Base-by-base conservation (phyloP, 2,888 invertebrate species). In the Campoletis raptor region DNA sequence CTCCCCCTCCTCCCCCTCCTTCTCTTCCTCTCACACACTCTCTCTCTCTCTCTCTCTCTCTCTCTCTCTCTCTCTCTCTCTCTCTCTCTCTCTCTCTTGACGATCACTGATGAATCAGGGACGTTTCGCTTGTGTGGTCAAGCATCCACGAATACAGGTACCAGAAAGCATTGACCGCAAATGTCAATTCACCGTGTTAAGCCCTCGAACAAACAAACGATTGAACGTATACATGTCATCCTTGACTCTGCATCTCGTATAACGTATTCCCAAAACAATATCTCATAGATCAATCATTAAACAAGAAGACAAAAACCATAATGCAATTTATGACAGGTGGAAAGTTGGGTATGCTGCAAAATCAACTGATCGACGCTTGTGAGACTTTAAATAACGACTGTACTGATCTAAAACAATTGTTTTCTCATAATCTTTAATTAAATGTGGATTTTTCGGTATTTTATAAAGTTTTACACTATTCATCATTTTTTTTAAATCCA, bases 81-180 rank as follows among this genome's bases (percentile, higher is more conserved):
- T 40, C 64, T 30, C 40, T 21, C 64, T 30, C 48, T 40, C 18
- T 18, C 42, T n/a, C 48, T 12, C 37, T 66, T 40, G 10, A 42
- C 61, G 24, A 57, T 57, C 24, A 57, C 18, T 40, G 81, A 72
- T 81, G 73, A 83, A 73, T 85, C 77, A 64, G 66, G 80, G 66
- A 80, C 18, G 85, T 40, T 77, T 73, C 48, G 40, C n/a, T n/a
- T 5, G 81, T 81, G 77, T 80, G 83, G 83, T 86, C 83, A 81
- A 83, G 73, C 81, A 83, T 80, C 57, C n/a, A 21, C 36, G n/a
- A 66, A 66, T 74, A 73, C 37, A 81, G 76, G 61, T 69, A 52
- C 48, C 73, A 78, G 72, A 81, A 81, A 73, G 66, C 61, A 81
- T 45, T 48, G 54, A 83, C 83, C 83, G 81, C 83, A 83, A 80